Evolutionary conservation across 2,888 invertebrate species (phyloP), one percentile per base, ranked within the genome.

Genomic region (Epirrita christyi): DNA sequence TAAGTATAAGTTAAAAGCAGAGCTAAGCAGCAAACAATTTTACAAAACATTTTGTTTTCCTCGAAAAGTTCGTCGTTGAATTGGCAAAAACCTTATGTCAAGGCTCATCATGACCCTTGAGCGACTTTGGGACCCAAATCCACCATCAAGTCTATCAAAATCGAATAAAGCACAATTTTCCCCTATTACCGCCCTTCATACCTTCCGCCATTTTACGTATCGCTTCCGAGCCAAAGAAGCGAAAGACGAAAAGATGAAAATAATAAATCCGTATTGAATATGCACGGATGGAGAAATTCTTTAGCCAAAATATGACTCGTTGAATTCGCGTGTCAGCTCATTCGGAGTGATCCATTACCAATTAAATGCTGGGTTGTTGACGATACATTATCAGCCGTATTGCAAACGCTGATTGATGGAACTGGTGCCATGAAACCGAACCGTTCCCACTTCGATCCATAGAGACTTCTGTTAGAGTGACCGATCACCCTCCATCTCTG

Each of bases 141-240:
- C 83, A 71, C 81, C 85, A 86, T 85, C 84, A 81, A 86, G 87
- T 86, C 88, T 87, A 90, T 90, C 90, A 90, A 90, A 91, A 90
- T 90, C 88, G 85, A 91, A 92, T 92, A 88, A 91, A 86, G 87
- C 78, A 85, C 88, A 89, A 91, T 91, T 90, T 91, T 86, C 88
- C 84, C 83, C 89, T 81, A 90, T 90, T 90, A 91, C 88, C 88
- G 86, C 86, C 87, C 87, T 85, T 86, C 88, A 84, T 82, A 85
- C 85, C 88, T 90, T 87, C 88, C 88, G 88, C 88, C 89, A 85
- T 90, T 91, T 89, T 81, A 89, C 90, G 91, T 91, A 88, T 91
- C 89, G 86, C 82, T 90, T 90, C 89, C 90, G 83, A 85, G 76
- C 80, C 80, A 77, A 84, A 85, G 78, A 86, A 88, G 90, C 90